These are phyloP conservation scores for Loxodonta africana DNA, from an alignment of 2,113 vertebrate species.

Conservation along the genomic window DNA sequence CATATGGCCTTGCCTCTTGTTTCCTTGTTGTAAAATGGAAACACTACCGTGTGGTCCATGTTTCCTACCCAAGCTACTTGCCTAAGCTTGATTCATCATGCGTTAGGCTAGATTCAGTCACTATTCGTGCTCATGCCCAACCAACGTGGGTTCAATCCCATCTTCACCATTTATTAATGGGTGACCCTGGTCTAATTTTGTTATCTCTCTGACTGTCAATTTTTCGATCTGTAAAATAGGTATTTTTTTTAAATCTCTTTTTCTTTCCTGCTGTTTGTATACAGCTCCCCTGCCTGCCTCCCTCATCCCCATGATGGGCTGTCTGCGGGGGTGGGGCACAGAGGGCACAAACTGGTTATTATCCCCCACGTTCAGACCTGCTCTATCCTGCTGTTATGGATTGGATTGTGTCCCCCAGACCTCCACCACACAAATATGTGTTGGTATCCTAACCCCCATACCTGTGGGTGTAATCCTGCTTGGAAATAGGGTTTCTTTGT, in stretches of 20 bases:
- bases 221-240: background rate
- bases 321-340: background rate
- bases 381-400: background rate
- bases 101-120: background rate
- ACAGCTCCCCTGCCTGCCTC: background rate
- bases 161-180: background rate
- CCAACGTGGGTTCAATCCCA: background rate
- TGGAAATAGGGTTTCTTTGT: no score
- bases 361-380: background rate
- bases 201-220: background rate
- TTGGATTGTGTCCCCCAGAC: no score
- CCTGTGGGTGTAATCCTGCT: no score
- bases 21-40: background rate
- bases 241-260: background rate
- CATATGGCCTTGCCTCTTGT: background rate
- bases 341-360: background rate
- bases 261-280: background rate
- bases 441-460: no score
- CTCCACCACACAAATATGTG: no score
- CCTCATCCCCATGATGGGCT: background rate
- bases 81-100: background rate
- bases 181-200: background rate
- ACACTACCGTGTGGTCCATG: background rate
- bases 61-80: background rate
- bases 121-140: background rate